Base-by-base conservation (phyloP, 53 echinoderm and acorn worm genomes). In the Holothuria leucospilota region DNA sequence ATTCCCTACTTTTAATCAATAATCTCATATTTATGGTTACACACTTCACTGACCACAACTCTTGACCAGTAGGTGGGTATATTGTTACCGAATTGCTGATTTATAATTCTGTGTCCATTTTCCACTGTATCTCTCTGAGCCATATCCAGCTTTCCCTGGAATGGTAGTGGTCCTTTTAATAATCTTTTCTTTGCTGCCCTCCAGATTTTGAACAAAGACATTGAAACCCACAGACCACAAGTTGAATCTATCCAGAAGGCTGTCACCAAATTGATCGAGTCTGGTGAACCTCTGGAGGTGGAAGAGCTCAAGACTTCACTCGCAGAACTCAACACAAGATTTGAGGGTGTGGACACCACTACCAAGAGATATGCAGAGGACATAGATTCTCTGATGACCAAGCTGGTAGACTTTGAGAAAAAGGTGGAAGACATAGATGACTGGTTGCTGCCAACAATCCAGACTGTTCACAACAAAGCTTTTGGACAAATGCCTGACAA, bases 391-490 rank as follows among this genome's bases (percentile, higher is more conserved):
- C 83, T 96, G 62, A 77, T 84, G 0, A 88, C 92, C 82, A 63
- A 89, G 39, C 87, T 96, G 77, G 69, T 23, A n/a, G 96, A 96
- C 75, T 92, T 96, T 71, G 94, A 94, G 85, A 81, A 59, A 29
- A 86, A 87, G 27, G 94, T 92, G 63, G 96, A 96, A 40, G 88
- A 82, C 27, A 65, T 96, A 70, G 96, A 96, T 71, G 94, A 93
- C 40, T 89, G 94, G 89, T 46, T 93, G 60, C 87, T 96, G 51
- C 96, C 94, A 20, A 62, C 91, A 23, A 83, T 96, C 58, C 64
- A 92, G 85, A 79, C 87, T 15, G 46, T 96, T 69, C 90, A 94
- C 62, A 90, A 91, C 77, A 90, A 85, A 82, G 91, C 87, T 24
- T 88, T 91, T 21, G 91, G 90, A 68, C 66, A 91, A 70, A 85